Conservation (phyloP, 2,797 vertebrate species). For the Periophthalmus magnuspinnatus region DNA sequence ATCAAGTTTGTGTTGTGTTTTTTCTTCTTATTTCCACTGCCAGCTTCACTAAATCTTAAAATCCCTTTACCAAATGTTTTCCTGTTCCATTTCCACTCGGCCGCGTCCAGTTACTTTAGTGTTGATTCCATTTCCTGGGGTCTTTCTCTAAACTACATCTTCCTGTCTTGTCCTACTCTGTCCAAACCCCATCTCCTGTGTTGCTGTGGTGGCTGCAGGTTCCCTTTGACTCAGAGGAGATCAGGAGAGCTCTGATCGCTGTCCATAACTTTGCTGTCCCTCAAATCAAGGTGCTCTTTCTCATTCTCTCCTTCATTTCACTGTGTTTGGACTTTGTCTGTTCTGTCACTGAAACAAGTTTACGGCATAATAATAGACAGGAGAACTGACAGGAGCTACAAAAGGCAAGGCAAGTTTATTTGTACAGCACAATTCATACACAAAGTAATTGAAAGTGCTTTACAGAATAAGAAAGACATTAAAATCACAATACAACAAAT, state of each 20-base stretch:
- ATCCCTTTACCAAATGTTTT: neutral
- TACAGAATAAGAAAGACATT: too few relatives aligned
- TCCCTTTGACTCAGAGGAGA: conserved; percentile 76
- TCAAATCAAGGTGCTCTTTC: conserved; percentile 76
- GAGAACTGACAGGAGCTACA: neutral
- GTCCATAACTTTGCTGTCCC: conserved; percentile 79
- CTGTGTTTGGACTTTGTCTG: conserved; percentile 19
- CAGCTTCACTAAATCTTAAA: too few relatives aligned
- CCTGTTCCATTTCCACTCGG: neutral
- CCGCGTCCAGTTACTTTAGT: neutral
- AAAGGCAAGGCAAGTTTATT: too few relatives aligned
- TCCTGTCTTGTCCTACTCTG: conserved; percentile 1
- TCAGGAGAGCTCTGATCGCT: conserved; percentile 78
- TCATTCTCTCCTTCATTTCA: conserved; percentile 40
- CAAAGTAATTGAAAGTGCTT: too few relatives aligned
- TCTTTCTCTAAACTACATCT: conserved; percentile 1
- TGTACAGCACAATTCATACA: too few relatives aligned
- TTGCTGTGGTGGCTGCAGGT: conserved; percentile 57
- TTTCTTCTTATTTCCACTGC: too few relatives aligned
- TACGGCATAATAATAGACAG: neutral
- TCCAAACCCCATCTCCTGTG: conserved; percentile 11
- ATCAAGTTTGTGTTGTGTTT: too few relatives aligned
- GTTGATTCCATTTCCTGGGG: neutral
- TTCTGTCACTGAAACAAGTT: conserved; percentile 9
- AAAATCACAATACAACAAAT: too few relatives aligned